Evolutionary conservation across 2,113 vertebrate genomes (phyloP), one percentile per base, ranked within the genome.

Genomic region (Corapipo altera): DNA sequence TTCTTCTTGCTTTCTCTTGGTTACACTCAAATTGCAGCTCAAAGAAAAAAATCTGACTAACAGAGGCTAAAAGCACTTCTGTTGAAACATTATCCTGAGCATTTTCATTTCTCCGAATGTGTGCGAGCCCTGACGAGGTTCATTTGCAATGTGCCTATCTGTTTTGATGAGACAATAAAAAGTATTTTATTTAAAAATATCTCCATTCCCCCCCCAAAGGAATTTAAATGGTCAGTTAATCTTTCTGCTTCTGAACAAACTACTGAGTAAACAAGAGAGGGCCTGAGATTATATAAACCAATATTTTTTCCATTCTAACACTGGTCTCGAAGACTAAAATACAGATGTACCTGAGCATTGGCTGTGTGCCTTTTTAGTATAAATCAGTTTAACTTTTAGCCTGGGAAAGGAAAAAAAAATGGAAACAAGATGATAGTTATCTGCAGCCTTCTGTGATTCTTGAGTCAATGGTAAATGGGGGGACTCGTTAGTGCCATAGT

Each of bases 391-490:
- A 98, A 97, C 97, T 98, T 97, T 89, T 97, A 95, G 95, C 95
- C 91, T 94, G 95, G 95, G 78, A 96, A 96, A 81, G 81, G 70
- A 74, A 91, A 88, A 62, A 62, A 70, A 94, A 74, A 77, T 9
- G n/a, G 91, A 88, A 96, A 98, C 94, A 96, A 96, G 91, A 97
- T 82, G 96, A 97, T 82, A 97, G 95, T 96, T 97, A 98, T 94
- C 97, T 95, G 97, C 83, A 80, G 87, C 96, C 98, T 98, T 97
- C 92, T 95, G 97, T 94, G 98, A 97, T 97, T 98, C 98, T 98
- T 98, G 94, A 98, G 98, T 99, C 98, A 98, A 98, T 80, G 98
- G 98, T 98, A 99, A 99, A 99, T 98, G 98, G 98, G 98, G 97
- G 98, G 98, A 95, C 98, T 98, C 97, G 97, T 98, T 98, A 99